Percentiles rank a stretch among this genome's conserved stretches.
Evolutionary conservation across 2,113 vertebrate species (phyloP).

Genomic region (Solenodon paradoxus): DNA sequence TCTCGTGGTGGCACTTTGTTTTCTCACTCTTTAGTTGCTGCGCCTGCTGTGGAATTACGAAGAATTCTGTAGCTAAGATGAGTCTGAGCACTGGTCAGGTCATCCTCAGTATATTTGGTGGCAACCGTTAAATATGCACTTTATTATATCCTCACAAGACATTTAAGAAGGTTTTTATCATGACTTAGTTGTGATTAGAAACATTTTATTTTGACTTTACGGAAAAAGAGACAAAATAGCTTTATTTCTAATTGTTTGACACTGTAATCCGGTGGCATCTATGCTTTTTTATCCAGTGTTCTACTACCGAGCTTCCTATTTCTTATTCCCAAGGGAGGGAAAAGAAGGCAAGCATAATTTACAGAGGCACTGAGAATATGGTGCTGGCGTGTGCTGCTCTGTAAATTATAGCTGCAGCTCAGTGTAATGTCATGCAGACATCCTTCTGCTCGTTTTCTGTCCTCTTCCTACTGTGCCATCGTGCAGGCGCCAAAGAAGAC

Average conservation of each 20-base stretch:
- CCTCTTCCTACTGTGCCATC: background rate
- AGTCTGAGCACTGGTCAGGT: background rate
- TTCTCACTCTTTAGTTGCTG: slow-evolving; percentile 8
- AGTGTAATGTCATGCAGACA: rapidly evolving
- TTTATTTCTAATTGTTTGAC: background rate
- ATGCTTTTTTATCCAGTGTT: slow-evolving; percentile 51
- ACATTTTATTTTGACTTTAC: slow-evolving; percentile 58
- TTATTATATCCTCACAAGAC: background rate
- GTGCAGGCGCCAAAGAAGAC: background rate
- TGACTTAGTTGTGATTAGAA: slow-evolving; percentile 43
- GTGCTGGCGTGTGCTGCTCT: background rate
- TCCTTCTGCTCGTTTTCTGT: background rate
- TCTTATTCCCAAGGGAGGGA: background rate
- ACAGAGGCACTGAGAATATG: background rate
- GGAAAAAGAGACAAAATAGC: slow-evolving; percentile 62
- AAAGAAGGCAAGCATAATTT: background rate
- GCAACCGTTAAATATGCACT: background rate
- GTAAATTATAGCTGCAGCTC: background rate
- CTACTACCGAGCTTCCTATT: background rate
- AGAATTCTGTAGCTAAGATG: slow-evolving; percentile 13
- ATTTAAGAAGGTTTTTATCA: background rate
- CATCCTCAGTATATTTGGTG: background rate
- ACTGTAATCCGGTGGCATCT: background rate
- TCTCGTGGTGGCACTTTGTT: background rate
- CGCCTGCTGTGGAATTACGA: background rate